A percentile compares a stretch with the other conserved stretches of the same genome.
Conservation (phyloP, 2,888 invertebrate genomes). For the Tipula lateralis region DNA sequence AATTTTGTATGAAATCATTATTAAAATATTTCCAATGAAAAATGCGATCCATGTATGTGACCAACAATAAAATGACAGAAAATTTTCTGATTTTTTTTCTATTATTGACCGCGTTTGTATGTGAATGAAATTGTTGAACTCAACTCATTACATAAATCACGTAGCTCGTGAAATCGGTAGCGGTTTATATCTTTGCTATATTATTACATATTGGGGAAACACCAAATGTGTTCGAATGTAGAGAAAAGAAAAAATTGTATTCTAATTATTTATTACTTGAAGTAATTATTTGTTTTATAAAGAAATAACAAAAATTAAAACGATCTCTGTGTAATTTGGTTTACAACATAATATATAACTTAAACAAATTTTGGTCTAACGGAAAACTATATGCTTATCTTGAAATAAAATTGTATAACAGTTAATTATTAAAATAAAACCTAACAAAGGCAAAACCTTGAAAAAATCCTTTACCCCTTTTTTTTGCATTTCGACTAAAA, state of each 20-base stretch:
- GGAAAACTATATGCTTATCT: not conserved
- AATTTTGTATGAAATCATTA: not conserved
- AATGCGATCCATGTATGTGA: not conserved
- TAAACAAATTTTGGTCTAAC: not conserved
- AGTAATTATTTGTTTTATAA: not conserved
- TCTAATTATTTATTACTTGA: not conserved
- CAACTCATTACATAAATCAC: not conserved
- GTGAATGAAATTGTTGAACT: not conserved
- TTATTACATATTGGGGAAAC: not conserved
- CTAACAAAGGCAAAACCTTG: not conserved
- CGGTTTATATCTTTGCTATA: not conserved
- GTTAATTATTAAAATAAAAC: not conserved
- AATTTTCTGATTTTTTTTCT: not conserved
- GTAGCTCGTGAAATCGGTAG: not conserved
- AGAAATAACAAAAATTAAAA: not conserved
- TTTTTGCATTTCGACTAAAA: not conserved
- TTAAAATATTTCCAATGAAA: not conserved
- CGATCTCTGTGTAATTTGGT: not conserved
- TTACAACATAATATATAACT: not conserved
- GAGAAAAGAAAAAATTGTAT: no score
- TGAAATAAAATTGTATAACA: not conserved
- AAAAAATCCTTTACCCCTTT: not conserved
- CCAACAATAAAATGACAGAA: constrained; percentile 19
- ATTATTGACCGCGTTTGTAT: not conserved
- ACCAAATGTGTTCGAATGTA: not conserved